phyloP scores from a whole-genome alignment of 2,113 vertebrate genomes.

The Climacteris rufus region DNA sequence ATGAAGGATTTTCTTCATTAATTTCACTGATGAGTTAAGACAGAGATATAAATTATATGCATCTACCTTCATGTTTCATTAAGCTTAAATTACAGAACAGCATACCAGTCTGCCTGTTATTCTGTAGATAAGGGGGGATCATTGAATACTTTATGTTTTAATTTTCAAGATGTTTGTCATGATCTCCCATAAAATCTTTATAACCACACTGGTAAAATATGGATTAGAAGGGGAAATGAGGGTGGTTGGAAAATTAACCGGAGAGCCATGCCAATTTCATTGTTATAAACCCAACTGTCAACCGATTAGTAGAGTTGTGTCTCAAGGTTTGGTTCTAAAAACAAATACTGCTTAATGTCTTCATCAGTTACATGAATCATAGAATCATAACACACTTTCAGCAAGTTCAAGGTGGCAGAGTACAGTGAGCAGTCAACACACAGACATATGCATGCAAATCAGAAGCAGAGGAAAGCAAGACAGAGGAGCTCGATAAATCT shows the following conservation, averaged over 20 bases:
- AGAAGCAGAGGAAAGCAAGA: not conserved
- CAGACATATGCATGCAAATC: not conserved
- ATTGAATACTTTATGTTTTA: not conserved
- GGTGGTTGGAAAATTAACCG: not conserved
- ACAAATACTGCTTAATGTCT: not conserved
- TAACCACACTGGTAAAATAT: not conserved
- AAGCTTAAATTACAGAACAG: not conserved
- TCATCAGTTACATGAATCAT: not conserved
- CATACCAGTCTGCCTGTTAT: not conserved
- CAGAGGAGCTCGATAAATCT: not conserved
- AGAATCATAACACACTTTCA: not conserved
- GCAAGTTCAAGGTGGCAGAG: not conserved
- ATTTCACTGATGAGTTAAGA: not conserved
- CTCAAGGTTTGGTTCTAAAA: not conserved
- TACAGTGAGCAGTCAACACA: rapidly evolving
- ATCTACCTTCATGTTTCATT: not conserved
- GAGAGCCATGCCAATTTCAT: not conserved
- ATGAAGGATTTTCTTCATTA: not conserved
- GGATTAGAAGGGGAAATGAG: not conserved
- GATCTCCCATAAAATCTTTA: not conserved
- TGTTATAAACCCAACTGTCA: not conserved
- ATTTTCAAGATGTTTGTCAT: not conserved
- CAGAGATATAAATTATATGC: not conserved
- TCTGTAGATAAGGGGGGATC: not conserved
- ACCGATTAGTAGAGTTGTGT: not conserved